Conservation (phyloP, 2,113 vertebrate species). For the Pithys albifrons region DNA sequence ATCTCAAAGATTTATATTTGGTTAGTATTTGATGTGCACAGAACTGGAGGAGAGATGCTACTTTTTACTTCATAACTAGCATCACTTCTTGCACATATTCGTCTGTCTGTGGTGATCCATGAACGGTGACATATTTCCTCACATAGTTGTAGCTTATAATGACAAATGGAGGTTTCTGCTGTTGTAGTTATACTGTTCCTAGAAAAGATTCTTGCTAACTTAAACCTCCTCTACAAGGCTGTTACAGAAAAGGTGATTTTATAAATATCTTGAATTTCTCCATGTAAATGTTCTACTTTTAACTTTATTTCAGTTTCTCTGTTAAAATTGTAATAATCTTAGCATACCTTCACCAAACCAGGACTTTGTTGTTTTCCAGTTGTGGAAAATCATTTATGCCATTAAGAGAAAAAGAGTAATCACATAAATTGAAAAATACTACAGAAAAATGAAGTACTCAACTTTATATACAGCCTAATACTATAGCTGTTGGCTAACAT, state of each 20-base stretch:
- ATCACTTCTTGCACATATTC: background rate
- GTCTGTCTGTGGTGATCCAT: background rate
- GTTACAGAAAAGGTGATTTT: background rate
- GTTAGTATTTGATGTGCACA: background rate
- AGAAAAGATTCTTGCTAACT: background rate
- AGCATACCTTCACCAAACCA: background rate
- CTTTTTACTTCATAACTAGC: background rate
- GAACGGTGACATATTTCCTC: background rate
- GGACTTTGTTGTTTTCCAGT: background rate
- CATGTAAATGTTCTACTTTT: background rate
- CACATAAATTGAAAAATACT: background rate
- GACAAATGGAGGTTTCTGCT: background rate
- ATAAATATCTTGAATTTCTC: background rate
- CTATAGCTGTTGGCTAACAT: background rate
- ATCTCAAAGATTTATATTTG: background rate
- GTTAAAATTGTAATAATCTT: background rate
- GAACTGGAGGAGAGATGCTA: background rate
- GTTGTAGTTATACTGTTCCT: background rate
- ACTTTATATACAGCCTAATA: background rate
- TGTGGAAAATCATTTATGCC: background rate
- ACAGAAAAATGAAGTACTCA: background rate
- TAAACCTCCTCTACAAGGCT: background rate
- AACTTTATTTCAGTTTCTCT: background rate
- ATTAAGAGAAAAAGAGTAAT: background rate
- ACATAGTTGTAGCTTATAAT: background rate